These are phyloP conservation scores for Eublepharis macularius DNA, from an alignment of 2,113 vertebrate species.

Conservation along the genomic window DNA sequence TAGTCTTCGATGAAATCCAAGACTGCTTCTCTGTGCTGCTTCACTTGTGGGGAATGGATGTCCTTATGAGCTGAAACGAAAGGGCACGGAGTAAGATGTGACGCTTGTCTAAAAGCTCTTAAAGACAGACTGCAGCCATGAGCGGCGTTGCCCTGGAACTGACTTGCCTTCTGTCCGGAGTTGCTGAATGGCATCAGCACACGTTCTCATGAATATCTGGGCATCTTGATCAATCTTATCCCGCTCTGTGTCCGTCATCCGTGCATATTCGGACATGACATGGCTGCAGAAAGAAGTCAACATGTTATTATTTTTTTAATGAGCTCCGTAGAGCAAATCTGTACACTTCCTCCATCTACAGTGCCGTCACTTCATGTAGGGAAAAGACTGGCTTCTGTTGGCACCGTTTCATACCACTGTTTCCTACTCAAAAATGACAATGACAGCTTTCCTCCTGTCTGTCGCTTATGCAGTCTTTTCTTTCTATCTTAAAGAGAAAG, in stretches of 20 bases:
- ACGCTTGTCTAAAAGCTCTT: background rate
- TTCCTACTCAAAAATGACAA: background rate
- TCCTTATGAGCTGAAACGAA: slow-evolving; percentile 83
- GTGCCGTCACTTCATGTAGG: background rate
- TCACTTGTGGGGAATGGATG: slow-evolving; percentile 84
- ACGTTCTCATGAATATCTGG: slow-evolving; percentile 94
- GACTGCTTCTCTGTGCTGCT: slow-evolving; percentile 88
- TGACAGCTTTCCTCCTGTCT: background rate
- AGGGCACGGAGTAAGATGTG: background rate
- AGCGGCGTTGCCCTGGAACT: background rate
- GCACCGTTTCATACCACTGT: background rate
- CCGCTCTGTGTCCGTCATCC: slow-evolving; percentile 92
- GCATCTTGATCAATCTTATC: slow-evolving; percentile 99
- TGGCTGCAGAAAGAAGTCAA: slow-evolving; percentile 75
- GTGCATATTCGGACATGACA: slow-evolving; percentile 84
- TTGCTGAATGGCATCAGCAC: slow-evolving; percentile 92
- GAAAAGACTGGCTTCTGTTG: background rate
- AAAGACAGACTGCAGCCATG: too few relatives aligned
- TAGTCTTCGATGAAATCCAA: slow-evolving; percentile 91
- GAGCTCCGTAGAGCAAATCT: background rate
- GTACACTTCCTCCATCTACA: background rate
- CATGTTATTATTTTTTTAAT: background rate
- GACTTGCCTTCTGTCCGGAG: slow-evolving; percentile 86
- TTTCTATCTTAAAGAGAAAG: too few relatives aligned
- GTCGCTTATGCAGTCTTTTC: background rate